These are phyloP conservation scores for Bombus terrestris DNA, from an alignment of 1,140 invertebrate species.

Conservation along the genomic window DNA sequence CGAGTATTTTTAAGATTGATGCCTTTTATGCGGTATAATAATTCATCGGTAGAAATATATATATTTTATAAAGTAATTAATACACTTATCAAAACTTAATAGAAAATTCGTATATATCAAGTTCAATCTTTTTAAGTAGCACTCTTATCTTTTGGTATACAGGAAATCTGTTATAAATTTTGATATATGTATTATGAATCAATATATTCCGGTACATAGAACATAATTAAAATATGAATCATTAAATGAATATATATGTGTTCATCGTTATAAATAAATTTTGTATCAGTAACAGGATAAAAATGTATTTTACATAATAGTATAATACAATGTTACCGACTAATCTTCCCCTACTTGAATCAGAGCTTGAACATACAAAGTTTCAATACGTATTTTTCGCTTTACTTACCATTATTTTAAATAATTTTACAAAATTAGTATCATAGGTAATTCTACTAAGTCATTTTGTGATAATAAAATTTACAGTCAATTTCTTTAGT, in stretches of 20 bases:
- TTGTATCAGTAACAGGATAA: not conserved
- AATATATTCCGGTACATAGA: not conserved
- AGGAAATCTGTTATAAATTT: not conserved
- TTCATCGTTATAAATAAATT: not conserved
- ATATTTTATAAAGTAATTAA: not conserved
- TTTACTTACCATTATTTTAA: not conserved
- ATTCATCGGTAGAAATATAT: not conserved
- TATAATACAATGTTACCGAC: not conserved
- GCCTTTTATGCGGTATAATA: not conserved
- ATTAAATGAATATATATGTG: not conserved
- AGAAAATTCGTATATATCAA: not conserved
- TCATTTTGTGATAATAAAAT: not conserved
- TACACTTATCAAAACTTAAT: not conserved
- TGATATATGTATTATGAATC: not conserved
- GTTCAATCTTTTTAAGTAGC: not conserved
- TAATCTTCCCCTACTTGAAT: not conserved
- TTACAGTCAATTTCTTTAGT: not conserved
- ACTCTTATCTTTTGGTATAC: not conserved
- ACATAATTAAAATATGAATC: not conserved
- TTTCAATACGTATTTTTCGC: not conserved
- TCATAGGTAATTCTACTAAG: not conserved
- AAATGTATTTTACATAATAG: not conserved
- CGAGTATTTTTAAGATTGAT: not conserved
- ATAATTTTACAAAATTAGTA: not conserved
- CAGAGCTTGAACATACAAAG: not conserved